A percentile compares a stretch with the other conserved stretches of the same genome.
Conservation (phyloP, 1,140 invertebrate species). For the Camponotus pennsylvanicus region DNA sequence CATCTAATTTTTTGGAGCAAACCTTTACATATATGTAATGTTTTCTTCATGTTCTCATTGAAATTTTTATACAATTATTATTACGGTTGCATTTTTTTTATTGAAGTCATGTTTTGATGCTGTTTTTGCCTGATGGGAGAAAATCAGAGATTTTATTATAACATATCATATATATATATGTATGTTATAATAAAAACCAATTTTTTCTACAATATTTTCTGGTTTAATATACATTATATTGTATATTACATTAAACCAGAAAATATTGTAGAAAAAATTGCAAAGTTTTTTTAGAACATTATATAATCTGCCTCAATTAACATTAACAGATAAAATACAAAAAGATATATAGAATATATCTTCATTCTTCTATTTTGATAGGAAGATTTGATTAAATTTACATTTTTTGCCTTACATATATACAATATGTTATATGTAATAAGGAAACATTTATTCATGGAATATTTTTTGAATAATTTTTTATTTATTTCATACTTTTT, state of each 20-base stretch:
- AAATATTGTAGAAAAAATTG: background rate
- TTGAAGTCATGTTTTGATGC: no score
- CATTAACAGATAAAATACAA: background rate
- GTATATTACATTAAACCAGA: background rate
- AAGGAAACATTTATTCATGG: background rate
- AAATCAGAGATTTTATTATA: background rate
- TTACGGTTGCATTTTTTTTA: background rate
- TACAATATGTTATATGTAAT: background rate
- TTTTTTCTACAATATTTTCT: no score
- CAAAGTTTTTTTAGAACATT: background rate
- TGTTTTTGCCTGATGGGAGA: no score
- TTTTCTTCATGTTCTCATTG: background rate
- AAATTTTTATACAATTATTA: background rate
- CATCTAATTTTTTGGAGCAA: background rate
- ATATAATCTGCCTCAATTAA: background rate
- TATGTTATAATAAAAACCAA: no score
- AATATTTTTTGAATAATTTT: background rate
- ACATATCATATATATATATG: no score
- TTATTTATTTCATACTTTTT: background rate
- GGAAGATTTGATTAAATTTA: background rate
- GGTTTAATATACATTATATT: background rate
- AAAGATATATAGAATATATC: background rate
- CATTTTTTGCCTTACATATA: conserved; percentile 2
- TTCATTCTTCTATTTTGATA: background rate
- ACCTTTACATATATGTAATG: no score